Evolutionary conservation across 2,888 invertebrate genomes (phyloP), one percentile per base, ranked within the genome.

Genomic region (Mimumesa dahlbomi): DNA sequence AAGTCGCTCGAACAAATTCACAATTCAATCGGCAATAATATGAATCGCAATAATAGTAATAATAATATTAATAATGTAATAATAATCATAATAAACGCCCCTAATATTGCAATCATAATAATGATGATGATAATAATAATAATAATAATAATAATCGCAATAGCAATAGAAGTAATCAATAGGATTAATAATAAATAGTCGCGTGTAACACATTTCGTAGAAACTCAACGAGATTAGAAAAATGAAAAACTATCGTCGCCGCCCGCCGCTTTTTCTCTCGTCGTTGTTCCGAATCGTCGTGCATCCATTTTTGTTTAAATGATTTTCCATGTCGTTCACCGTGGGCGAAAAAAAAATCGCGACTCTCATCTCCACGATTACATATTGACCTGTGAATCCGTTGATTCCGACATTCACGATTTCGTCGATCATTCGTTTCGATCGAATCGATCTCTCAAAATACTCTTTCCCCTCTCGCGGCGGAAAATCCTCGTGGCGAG

Each of bases 141-240:
- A n/a, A n/a, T n/a, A n/a, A 59, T 52, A 62, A 56, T 61, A 56
- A 59, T 58, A 42, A 40, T 45, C 38, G 73, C 72, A 76, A 74
- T 63, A 54, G 50, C 72, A 76, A 74, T 63, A 54, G 50, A 61
- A 70, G 52, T 42, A 70, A 73, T 63, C 70, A 78, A 83, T 82
- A 73, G 70, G 66, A 68, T 81, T 67, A 82, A 82, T 83, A 84
- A 81, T 85, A 85, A 85, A 84, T 84, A 84, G 71, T 78, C 76
- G 78, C 77, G 73, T 77, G 74, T 74, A 86, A 85, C 85, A 82
- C 74, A 86, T 83, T 76, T 71, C 68, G 42, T 75, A 80, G 77
- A 87, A 88, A 88, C 86, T 88, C 86, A 88, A 88, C 88, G 87
- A 73, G 71, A 75, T 75, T 85, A 77, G 75, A 84, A 81, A 76